Percentiles rank a stretch among this genome's conserved stretches.
phyloP scores from a whole-genome alignment of 1,140 invertebrate genomes.

The Drosophila nebulosa region DNA sequence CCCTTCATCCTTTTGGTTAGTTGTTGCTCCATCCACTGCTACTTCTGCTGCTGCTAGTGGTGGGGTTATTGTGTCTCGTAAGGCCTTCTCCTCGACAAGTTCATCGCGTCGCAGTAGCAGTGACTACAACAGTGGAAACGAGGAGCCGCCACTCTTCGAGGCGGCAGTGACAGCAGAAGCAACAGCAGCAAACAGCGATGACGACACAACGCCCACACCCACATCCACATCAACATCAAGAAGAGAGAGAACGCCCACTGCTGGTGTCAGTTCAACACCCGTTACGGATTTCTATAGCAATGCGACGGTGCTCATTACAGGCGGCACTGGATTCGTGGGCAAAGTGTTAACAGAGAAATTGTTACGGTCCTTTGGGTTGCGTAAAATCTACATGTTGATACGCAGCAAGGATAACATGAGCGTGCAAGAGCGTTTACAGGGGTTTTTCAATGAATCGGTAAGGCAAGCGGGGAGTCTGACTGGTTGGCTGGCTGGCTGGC shows the following conservation, averaged over 20 bases:
- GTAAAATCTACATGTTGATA: constrained; percentile 90
- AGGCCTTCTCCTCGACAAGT: constrained; percentile 67
- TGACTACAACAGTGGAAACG: constrained; percentile 19
- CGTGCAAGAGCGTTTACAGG: constrained; percentile 85
- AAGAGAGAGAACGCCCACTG: not conserved
- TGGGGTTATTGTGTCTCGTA: constrained; percentile 24
- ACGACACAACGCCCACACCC: not conserved
- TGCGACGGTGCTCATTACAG: constrained; percentile 84
- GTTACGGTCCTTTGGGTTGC: constrained; percentile 87
- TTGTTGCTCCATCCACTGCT: not conserved
- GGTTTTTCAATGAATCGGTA: constrained; percentile 85
- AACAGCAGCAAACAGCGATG: constrained; percentile 3
- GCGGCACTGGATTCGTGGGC: constrained; percentile 92
- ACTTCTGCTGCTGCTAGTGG: not conserved
- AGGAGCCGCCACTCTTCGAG: constrained; percentile 34
- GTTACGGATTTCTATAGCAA: constrained; percentile 81
- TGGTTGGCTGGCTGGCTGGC: constrained; percentile 20
- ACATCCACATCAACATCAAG: not conserved
- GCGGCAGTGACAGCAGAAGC: constrained; percentile 18
- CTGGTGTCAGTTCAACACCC: constrained; percentile 39
- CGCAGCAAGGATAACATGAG: constrained; percentile 89
- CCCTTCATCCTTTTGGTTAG: not conserved
- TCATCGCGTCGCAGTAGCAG: constrained; percentile 62
- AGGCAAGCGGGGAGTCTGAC: constrained; percentile 67
- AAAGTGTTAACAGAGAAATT: constrained; percentile 94